A percentile compares a stretch with the other conserved stretches of the same genome.
phyloP scores from a whole-genome alignment of 2,113 vertebrate species.

The Phaethornis superciliosus region DNA sequence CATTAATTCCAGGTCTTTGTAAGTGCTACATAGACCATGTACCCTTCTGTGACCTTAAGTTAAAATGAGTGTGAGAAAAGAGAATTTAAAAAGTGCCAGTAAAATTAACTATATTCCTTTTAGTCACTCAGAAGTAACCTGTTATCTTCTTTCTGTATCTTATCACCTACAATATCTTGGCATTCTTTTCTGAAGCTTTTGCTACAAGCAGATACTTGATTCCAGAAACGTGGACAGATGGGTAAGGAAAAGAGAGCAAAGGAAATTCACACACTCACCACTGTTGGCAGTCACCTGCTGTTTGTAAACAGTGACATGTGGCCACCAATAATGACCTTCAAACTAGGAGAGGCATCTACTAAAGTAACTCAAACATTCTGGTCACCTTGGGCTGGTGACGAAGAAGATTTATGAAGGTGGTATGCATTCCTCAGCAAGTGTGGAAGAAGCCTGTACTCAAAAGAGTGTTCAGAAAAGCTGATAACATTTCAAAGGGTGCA shows the following conservation, averaged over 20 bases:
- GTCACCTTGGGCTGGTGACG: not conserved
- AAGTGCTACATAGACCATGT: not conserved
- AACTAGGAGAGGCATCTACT: conserved; percentile 31
- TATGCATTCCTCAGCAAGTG: not conserved
- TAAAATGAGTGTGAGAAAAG: not conserved
- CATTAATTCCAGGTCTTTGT: conserved; percentile 27
- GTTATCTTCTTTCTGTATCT: not conserved
- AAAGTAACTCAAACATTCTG: not conserved
- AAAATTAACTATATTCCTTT: not conserved
- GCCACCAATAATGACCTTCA: conserved; percentile 77
- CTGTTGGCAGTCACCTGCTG: conserved; percentile 76
- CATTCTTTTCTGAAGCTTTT: not conserved
- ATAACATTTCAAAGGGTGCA: conserved; percentile 4
- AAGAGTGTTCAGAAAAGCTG: conserved; percentile 21
- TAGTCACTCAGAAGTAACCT: not conserved
- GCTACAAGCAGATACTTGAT: not conserved
- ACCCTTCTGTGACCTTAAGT: not conserved
- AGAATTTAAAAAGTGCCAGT: not conserved
- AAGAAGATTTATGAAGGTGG: not conserved
- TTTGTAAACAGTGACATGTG: conserved; percentile 79
- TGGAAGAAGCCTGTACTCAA: not conserved
- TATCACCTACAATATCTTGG: not conserved
- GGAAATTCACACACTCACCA: conserved; percentile 60
- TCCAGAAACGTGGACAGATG: conserved; percentile 69
- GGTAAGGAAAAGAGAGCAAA: conserved; percentile 54